Conservation (phyloP, 2,797 vertebrate species). For the Myotis findleyi region DNA sequence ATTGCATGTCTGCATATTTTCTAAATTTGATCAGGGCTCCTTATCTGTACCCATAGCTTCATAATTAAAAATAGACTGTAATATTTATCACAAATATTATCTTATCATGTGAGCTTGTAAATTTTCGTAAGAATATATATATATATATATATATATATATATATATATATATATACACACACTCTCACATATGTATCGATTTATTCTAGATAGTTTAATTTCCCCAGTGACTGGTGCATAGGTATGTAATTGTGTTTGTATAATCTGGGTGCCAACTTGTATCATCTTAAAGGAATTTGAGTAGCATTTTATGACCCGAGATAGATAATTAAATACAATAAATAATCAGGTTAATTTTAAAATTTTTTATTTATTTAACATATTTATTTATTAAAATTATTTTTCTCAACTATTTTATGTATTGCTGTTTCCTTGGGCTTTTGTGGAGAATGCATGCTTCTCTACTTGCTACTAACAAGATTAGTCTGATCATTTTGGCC, state of each 20-base stretch:
- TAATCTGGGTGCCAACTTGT: neutral
- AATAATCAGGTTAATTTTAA: constrained; percentile 34
- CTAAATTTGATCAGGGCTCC: neutral
- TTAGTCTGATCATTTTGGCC: constrained; percentile 45
- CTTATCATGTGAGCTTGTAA: neutral
- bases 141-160: neutral
- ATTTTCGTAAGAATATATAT: constrained; percentile 17
- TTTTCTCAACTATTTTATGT: constrained; percentile 6
- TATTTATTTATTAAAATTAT: constrained; percentile 35
- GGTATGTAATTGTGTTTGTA: neutral
- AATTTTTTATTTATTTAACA: constrained; percentile 3
- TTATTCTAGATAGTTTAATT: neutral
- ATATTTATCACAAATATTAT: neutral
- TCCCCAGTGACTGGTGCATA: neutral
- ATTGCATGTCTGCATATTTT: neutral
- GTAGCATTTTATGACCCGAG: neutral
- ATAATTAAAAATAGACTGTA: neutral
- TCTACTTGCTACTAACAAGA: neutral
- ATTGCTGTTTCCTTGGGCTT: neutral
- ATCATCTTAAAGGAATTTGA: neutral
- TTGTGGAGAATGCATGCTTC: constrained; percentile 4
- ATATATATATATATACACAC: neutral
- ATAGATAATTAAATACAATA: neutral
- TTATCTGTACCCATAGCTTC: neutral
- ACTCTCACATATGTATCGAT: neutral